Evolutionary conservation across 2,888 invertebrate genomes (phyloP).

Genomic region (Tetranychus piercei): DNA sequence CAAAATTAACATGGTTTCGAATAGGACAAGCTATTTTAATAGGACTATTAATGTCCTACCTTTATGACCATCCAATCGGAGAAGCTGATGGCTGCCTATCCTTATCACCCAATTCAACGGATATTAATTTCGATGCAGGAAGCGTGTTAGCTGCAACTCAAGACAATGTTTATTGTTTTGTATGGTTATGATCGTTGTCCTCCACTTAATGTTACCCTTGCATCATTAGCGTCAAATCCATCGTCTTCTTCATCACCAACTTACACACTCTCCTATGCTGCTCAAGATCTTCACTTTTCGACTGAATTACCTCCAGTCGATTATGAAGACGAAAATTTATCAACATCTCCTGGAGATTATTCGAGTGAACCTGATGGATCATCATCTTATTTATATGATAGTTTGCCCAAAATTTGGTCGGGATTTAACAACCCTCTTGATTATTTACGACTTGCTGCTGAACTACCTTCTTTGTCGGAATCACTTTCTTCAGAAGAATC

Average conservation of each 20-base stretch:
- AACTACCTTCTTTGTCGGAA: not conserved
- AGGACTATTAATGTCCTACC: conserved; percentile 15
- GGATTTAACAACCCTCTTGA: conserved; percentile 12
- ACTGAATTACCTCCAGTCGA: not conserved
- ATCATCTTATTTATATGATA: conserved; percentile 2
- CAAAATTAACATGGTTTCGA: conserved; percentile 19
- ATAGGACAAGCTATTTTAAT: conserved; percentile 12
- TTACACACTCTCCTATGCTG: not conserved
- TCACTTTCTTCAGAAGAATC: not conserved
- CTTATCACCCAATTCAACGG: not conserved
- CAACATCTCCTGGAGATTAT: not conserved
- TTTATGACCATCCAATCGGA: conserved; percentile 21
- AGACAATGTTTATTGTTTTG: conserved; percentile 15
- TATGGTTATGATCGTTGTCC: conserved; percentile 8
- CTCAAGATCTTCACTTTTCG: not conserved
- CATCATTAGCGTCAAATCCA: not conserved
- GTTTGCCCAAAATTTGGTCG: conserved; percentile 10
- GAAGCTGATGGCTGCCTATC: conserved; percentile 18
- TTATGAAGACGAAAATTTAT: not conserved
- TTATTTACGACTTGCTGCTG: conserved; percentile 1
- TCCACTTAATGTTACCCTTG: not conserved
- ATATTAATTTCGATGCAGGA: not conserved
- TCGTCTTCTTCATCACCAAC: not conserved
- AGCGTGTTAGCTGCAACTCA: conserved; percentile 1
- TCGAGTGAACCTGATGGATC: not conserved